These are phyloP conservation scores for Gila robusta DNA, from an alignment of 2,797 vertebrate species.

Conservation along the genomic window DNA sequence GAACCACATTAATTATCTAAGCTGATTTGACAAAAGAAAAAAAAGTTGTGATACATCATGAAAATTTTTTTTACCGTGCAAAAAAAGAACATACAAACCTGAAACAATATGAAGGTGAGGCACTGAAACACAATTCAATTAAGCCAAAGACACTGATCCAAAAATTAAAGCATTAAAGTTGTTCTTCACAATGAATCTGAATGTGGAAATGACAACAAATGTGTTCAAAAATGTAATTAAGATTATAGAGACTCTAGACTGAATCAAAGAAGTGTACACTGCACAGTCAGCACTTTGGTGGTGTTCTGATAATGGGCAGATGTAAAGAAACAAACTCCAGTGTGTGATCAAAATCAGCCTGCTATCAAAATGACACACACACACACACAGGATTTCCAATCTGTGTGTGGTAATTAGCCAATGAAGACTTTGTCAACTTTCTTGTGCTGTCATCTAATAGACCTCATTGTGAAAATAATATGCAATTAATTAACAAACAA, in stretches of 20 bases:
- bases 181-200: neutral
- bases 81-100: neutral
- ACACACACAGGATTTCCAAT: neutral
- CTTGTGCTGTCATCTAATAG: neutral
- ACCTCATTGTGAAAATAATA: neutral
- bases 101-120: too few species aligned
- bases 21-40: too few species aligned
- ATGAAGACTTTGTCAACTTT: neutral
- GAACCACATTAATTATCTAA: too few species aligned
- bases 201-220: neutral
- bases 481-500: neutral
- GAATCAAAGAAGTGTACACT: neutral
- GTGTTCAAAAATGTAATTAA: neutral
- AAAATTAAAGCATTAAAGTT: neutral
- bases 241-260: slow-evolving; percentile 6
- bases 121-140: neutral
- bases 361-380: neutral
- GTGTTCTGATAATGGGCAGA: slow-evolving; percentile 25
- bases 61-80: too few species aligned
- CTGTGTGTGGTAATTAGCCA: neutral
- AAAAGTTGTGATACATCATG: too few species aligned
- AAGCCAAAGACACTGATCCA: neutral
- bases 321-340: neutral
- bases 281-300: slow-evolving; percentile 11
- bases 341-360: slow-evolving; percentile 2